Conservation (phyloP, 2,888 invertebrate genomes). For the Plebejus anna region DNA sequence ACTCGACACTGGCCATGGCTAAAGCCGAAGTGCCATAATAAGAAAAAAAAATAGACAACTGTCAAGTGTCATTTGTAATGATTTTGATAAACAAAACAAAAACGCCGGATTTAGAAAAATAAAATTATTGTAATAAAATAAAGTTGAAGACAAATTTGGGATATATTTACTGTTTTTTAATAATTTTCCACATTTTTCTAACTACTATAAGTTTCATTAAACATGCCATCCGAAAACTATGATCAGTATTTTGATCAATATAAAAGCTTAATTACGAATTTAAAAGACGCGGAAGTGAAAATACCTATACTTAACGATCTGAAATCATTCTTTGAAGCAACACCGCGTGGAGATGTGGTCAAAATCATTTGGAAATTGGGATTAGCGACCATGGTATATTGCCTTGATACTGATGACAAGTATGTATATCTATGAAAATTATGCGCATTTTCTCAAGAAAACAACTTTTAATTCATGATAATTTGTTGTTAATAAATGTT, state of each 20-base stretch:
- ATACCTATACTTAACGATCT: conserved; percentile 59
- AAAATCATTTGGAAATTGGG: conserved; percentile 60
- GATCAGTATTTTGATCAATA: conserved; percentile 50
- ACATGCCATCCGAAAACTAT: conserved; percentile 1
- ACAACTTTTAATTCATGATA: neutral
- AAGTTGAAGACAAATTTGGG: conserved; percentile 34
- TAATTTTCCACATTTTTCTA: neutral
- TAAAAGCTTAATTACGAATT: conserved; percentile 50
- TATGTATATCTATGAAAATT: conserved; percentile 42
- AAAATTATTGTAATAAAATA: neutral
- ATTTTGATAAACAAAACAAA: neutral
- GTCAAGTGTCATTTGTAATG: neutral
- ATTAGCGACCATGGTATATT: conserved; percentile 82
- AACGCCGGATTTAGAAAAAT: neutral
- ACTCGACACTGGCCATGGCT: no score
- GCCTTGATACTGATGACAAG: conserved; percentile 76
- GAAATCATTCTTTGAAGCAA: conserved; percentile 56
- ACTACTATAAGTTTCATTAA: neutral
- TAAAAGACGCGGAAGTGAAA: conserved; percentile 55
- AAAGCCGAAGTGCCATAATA: no score
- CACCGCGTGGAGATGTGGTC: conserved; percentile 53
- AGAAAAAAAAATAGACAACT: no score
- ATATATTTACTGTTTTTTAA: neutral
- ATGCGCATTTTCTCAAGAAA: neutral
- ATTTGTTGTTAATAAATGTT: conserved; percentile 20